Evolutionary conservation across 2,113 vertebrate species (phyloP).

Genomic region (Conger conger): DNA sequence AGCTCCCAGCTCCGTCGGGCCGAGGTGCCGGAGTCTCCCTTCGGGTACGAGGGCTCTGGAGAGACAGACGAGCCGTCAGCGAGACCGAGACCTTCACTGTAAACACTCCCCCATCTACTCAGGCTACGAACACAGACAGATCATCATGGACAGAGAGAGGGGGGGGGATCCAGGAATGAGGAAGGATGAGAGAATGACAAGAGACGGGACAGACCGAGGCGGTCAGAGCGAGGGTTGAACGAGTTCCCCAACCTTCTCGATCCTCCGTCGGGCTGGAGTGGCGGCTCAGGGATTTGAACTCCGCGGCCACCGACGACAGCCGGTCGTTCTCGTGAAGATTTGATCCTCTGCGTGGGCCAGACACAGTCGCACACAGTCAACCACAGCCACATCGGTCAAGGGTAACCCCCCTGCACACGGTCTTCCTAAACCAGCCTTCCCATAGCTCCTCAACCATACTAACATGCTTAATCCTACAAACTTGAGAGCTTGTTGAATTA

Average conservation of each 20-base stretch:
- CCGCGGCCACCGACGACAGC: conserved; percentile 87
- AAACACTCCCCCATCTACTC: not conserved
- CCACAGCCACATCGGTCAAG: not conserved
- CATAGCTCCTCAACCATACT: not conserved
- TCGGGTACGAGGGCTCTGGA: conserved; percentile 89
- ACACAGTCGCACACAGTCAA: conserved; percentile 19
- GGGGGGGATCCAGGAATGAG: not conserved
- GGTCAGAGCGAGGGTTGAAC: not conserved
- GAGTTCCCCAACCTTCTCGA: conserved; percentile 78
- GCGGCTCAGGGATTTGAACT: conserved; percentile 93
- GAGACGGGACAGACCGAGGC: too few relatives aligned
- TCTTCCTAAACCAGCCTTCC: not conserved
- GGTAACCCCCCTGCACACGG: not conserved
- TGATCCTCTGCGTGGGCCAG: conserved; percentile 74
- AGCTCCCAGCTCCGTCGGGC: conserved; percentile 91
- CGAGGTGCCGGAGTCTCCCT: conserved; percentile 74
- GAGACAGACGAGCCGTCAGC: not conserved
- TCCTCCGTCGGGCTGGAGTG: conserved; percentile 98
- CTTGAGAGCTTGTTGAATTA: too few relatives aligned
- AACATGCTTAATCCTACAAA: too few relatives aligned
- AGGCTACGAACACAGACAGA: not conserved
- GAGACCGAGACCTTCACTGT: not conserved
- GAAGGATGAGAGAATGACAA: not conserved
- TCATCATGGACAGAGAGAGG: not conserved
- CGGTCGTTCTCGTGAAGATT: conserved; percentile 93